These are phyloP conservation scores for Chalcis sispes DNA, from an alignment of 2,888 invertebrate species.

Conservation along the genomic window DNA sequence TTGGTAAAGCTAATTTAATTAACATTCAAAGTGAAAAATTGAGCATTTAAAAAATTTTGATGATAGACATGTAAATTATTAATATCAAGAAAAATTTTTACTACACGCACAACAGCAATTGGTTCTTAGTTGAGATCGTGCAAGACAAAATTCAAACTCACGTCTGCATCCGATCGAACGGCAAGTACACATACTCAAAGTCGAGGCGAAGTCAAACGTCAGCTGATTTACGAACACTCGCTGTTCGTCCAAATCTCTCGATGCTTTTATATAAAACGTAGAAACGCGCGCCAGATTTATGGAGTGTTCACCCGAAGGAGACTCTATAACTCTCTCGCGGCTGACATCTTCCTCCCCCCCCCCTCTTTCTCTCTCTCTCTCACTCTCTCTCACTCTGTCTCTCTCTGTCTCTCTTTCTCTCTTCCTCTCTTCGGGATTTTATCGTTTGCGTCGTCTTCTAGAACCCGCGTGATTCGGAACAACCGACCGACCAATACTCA, in stretches of 20 bases:
- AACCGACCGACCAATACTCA: slow-evolving; percentile 35
- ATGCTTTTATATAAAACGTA: slow-evolving; percentile 8
- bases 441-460: no score
- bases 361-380: slow-evolving; percentile 51
- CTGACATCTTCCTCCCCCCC: slow-evolving; percentile 7
- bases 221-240: slow-evolving; percentile 73
- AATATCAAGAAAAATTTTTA: no score
- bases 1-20: no score
- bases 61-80: no score
- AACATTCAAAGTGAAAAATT: no score
- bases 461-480: slow-evolving; percentile 13
- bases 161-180: not conserved
- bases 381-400: not conserved
- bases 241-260: slow-evolving; percentile 60
- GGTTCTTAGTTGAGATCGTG: no score
- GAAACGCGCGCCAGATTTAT: slow-evolving; percentile 65
- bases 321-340: slow-evolving; percentile 64
- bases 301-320: slow-evolving; percentile 66
- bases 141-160: no score
- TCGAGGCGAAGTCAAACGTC: slow-evolving; percentile 63
- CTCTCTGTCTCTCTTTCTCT: slow-evolving; percentile 24
- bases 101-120: no score
- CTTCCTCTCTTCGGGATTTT: slow-evolving; percentile 8
- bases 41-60: no score
- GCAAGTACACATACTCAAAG: slow-evolving; percentile 52